Conservation (phyloP, 2,797 vertebrate genomes). For the Enteromius anoplus region DNA sequence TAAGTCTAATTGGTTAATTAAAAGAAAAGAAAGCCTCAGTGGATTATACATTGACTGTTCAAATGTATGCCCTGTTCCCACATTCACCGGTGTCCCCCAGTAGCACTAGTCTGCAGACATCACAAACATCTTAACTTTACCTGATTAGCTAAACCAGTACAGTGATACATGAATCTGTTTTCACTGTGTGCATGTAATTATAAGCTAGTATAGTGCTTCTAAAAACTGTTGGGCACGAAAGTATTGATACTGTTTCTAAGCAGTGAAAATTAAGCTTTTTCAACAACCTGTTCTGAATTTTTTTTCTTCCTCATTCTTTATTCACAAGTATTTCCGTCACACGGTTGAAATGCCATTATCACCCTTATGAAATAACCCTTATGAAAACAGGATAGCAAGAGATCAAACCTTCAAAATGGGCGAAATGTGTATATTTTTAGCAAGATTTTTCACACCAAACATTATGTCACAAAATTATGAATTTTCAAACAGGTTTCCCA, state of each 20-base stretch:
- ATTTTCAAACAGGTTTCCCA: neutral
- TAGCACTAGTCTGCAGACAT: neutral
- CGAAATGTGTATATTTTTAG: neutral
- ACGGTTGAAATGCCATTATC: neutral
- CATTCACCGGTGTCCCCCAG: neutral
- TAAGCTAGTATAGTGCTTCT: neutral
- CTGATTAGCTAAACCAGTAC: neutral
- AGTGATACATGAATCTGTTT: neutral
- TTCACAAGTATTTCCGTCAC: neutral
- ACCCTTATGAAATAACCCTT: neutral
- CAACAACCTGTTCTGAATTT: neutral
- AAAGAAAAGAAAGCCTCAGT: neutral
- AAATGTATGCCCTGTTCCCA: neutral
- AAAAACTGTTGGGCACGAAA: neutral
- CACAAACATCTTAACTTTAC: neutral
- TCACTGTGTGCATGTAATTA: neutral
- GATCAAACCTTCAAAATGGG: neutral
- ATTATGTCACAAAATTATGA: neutral
- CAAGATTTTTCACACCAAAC: neutral
- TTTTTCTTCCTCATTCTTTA: constrained; percentile 5
- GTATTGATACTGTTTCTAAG: neutral
- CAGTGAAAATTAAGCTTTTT: constrained; percentile 14
- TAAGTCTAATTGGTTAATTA: constrained; percentile 20
- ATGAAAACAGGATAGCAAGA: neutral
- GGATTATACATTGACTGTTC: constrained; percentile 5